phyloP scores from a whole-genome alignment of 2,888 invertebrate genomes.

The Lamellibrachia satsuma region DNA sequence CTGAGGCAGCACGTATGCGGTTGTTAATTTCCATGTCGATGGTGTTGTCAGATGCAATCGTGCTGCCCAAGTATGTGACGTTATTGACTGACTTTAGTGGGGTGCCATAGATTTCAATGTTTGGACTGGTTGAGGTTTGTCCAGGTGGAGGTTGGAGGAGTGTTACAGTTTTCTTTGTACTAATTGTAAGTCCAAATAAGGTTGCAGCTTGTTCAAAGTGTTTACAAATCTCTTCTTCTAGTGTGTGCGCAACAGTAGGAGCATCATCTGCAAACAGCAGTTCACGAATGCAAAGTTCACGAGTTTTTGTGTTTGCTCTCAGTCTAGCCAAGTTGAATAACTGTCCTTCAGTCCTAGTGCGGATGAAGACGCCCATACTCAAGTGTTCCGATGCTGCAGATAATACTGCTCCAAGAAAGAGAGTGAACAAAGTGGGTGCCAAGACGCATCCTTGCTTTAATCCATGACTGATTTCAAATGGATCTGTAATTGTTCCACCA shows the following conservation, averaged over 20 bases:
- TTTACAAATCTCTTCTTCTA: not conserved
- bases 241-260: not conserved
- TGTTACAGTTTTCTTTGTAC: not conserved
- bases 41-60: too few species aligned
- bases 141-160: not conserved
- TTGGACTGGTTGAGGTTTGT: too few species aligned
- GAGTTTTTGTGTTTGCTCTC: constrained; percentile 24
- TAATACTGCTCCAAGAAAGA: not conserved
- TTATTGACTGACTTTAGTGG: too few species aligned
- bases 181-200: constrained; percentile 23
- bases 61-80: too few species aligned
- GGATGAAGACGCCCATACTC: not conserved
- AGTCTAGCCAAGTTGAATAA: constrained; percentile 25
- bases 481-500: not conserved
- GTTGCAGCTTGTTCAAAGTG: not conserved
- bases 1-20: too few species aligned
- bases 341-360: constrained; percentile 26
- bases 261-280: constrained; percentile 30
- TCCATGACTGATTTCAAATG: too few species aligned
- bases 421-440: not conserved
- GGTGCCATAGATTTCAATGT: too few species aligned
- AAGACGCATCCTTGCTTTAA: too few species aligned
- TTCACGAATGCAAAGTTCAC: not conserved
- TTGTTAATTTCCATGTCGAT: too few species aligned
- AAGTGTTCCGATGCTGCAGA: not conserved